Conservation (phyloP, 2,113 vertebrate species). For the Glaucidium brasilianum region DNA sequence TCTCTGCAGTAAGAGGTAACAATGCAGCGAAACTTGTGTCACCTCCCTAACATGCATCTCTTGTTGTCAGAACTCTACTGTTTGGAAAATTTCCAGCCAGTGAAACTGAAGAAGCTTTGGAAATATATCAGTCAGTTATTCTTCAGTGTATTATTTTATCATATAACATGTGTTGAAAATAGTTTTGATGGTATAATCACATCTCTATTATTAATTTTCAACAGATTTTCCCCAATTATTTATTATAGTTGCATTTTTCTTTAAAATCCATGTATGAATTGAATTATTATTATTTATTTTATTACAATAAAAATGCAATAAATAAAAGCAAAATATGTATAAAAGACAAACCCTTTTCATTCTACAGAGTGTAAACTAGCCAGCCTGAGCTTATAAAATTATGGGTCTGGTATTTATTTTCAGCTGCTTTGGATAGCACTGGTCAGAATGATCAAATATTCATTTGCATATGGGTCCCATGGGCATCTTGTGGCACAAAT, state of each 20-base stretch:
- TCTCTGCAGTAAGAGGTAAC: background rate
- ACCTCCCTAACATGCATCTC: background rate
- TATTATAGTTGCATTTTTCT: background rate
- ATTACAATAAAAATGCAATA: background rate
- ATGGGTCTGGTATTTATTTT: background rate
- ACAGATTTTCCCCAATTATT: background rate
- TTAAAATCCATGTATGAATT: background rate
- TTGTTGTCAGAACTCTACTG: background rate
- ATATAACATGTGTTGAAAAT: background rate
- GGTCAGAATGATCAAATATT: constrained; percentile 23
- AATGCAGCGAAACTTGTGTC: background rate
- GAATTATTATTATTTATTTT: background rate
- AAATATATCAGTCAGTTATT: background rate
- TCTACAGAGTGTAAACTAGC: background rate
- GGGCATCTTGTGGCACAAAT: background rate
- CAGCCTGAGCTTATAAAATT: background rate
- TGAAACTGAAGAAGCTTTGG: background rate
- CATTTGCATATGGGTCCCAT: background rate
- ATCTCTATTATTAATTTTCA: background rate
- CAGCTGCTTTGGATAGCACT: background rate
- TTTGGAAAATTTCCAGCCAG: background rate
- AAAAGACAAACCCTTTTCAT: background rate
- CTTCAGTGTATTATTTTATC: background rate
- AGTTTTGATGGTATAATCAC: background rate
- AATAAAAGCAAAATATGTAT: background rate